A percentile compares a stretch with the other conserved stretches of the same genome.
phyloP scores from a whole-genome alignment of 2,888 invertebrate genomes.

The Pasiphila rectangulata region DNA sequence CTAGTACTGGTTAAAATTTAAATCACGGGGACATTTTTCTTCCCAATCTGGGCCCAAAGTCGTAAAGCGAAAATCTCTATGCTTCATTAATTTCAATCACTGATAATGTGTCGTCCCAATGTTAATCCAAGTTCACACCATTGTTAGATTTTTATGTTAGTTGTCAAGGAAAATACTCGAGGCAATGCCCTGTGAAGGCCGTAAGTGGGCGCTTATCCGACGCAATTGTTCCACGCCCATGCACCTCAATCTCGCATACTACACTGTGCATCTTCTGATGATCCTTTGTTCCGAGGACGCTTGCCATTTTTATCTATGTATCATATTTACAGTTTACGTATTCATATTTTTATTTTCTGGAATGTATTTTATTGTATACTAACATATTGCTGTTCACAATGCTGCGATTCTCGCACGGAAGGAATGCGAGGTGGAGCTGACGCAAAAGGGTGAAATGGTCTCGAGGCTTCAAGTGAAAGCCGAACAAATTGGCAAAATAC shows the following conservation, averaged over 20 bases:
- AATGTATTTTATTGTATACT: slow-evolving; percentile 46
- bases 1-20: too few species aligned
- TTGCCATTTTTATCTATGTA: slow-evolving; percentile 20
- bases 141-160: slow-evolving; percentile 33
- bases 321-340: slow-evolving; percentile 17
- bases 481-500: slow-evolving; percentile 95
- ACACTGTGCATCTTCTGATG: slow-evolving; percentile 33
- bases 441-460: slow-evolving; percentile 97
- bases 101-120: slow-evolving; percentile 15
- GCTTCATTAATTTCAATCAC: slow-evolving; percentile 16
- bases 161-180: slow-evolving; percentile 41
- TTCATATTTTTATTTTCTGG: neutral
- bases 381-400: slow-evolving; percentile 72
- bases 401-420: slow-evolving; percentile 77
- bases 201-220: slow-evolving; percentile 49
- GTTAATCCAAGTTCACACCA: slow-evolving; percentile 32
- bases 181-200: slow-evolving; percentile 52
- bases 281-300: slow-evolving; percentile 19
- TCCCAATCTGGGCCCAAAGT: too few species aligned
- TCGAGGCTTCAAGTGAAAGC: slow-evolving; percentile 96
- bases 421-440: slow-evolving; percentile 97
- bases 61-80: slow-evolving; percentile 14
- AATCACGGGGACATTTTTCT: too few species aligned
- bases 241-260: slow-evolving; percentile 39
- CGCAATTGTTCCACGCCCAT: slow-evolving; percentile 52